Evolutionary conservation across 1,140 invertebrate genomes (phyloP).

Genomic region (Hydropsyche tenuis): DNA sequence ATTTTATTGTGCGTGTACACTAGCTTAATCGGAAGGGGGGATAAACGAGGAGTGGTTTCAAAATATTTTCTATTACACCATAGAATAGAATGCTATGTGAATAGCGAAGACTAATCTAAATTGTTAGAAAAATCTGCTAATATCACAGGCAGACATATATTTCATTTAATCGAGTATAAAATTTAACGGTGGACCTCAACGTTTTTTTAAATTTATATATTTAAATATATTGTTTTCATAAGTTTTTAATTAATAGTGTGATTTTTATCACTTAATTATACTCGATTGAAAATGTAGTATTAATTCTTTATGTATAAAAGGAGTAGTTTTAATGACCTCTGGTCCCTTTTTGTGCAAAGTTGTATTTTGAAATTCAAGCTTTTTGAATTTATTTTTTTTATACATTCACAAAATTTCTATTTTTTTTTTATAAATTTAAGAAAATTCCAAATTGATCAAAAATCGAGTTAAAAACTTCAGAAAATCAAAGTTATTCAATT

Average conservation of each 20-base stretch:
- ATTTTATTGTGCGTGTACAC: too few species aligned
- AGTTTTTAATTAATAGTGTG: not conserved
- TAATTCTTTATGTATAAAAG: conserved; percentile 38
- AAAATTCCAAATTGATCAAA: too few species aligned
- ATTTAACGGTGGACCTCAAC: conserved; percentile 47
- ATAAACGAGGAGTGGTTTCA: not conserved
- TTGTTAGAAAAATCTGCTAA: conserved; percentile 47
- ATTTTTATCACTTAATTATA: conserved; percentile 26
- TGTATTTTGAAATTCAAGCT: not conserved
- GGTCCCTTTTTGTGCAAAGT: conserved; percentile 48
- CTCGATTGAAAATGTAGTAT: conserved; percentile 36
- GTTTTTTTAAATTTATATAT: conserved; percentile 38
- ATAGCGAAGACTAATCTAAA: conserved; percentile 9
- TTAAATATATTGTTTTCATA: conserved; percentile 17
- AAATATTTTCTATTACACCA: not conserved
- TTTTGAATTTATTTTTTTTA: too few species aligned
- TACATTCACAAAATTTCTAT: too few species aligned
- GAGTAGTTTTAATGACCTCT: conserved; percentile 40
- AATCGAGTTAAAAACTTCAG: too few species aligned
- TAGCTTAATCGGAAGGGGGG: not conserved
- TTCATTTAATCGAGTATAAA: conserved; percentile 41
- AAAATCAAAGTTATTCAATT: too few species aligned
- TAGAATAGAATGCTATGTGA: not conserved
- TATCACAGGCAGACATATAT: conserved; percentile 51
- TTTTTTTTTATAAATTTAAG: too few species aligned